These are phyloP conservation scores for Gila orcuttii DNA, from an alignment of 2,113 vertebrate genomes.

Conservation along the genomic window DNA sequence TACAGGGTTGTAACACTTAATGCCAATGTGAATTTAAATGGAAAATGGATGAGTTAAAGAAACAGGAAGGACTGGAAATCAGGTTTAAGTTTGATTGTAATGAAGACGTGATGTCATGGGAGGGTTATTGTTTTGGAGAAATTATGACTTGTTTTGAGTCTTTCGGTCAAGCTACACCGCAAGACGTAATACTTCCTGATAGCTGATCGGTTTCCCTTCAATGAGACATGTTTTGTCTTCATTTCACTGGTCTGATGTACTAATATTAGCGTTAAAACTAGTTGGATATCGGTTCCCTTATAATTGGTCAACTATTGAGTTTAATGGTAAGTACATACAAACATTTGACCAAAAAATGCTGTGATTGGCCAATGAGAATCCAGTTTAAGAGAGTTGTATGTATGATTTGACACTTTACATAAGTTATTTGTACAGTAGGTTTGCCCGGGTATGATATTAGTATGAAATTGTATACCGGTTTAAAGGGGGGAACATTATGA, in stretches of 20 bases:
- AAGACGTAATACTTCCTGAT: constrained; percentile 7
- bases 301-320: background rate
- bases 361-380: background rate
- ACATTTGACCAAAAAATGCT: background rate
- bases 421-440: background rate
- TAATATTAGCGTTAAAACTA: constrained; percentile 31
- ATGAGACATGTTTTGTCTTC: constrained; percentile 38
- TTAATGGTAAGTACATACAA: background rate
- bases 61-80: background rate
- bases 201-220: constrained; percentile 23
- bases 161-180: background rate
- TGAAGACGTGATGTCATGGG: background rate
- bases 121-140: constrained; percentile 16
- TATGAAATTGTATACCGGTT: background rate
- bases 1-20: background rate
- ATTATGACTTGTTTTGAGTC: constrained; percentile 13
- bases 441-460: background rate
- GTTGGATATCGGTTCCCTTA: background rate
- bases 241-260: constrained; percentile 44
- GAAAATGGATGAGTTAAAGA: constrained; percentile 11
- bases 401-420: background rate
- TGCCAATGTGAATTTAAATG: background rate
- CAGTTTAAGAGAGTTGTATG: background rate
- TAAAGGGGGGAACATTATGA: background rate
- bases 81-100: constrained; percentile 11